These are phyloP conservation scores for Orchestia grillus DNA, from an alignment of 1,140 invertebrate species.

Conservation along the genomic window DNA sequence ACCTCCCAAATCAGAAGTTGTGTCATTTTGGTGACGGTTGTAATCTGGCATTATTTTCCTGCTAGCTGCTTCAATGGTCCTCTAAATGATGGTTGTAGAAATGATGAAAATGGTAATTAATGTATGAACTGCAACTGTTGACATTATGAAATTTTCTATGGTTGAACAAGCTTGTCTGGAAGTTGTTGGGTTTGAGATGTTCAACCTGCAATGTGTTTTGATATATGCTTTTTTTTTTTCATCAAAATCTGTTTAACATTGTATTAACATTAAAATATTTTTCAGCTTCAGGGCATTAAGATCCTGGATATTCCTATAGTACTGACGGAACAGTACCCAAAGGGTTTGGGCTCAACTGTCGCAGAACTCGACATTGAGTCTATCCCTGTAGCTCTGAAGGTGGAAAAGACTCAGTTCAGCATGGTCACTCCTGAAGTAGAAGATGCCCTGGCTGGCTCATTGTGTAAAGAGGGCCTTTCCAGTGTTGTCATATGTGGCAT, in stretches of 20 bases:
- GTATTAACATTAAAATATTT: background rate
- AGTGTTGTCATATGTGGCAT: constrained; percentile 86
- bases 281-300: constrained; percentile 79
- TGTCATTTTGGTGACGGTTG: no score
- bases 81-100: no score
- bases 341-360: constrained; percentile 84
- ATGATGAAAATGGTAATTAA: no score
- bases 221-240: background rate
- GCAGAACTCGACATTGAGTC: constrained; percentile 80
- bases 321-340: constrained; percentile 85
- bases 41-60: no score
- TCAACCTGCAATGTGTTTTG: no score
- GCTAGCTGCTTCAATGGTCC: no score
- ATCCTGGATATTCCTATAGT: constrained; percentile 84
- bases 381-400: constrained; percentile 73
- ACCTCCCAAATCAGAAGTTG: no score
- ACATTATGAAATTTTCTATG: no score
- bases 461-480: constrained; percentile 74
- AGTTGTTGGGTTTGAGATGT: no score
- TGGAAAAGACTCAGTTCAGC: constrained; percentile 86
- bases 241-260: background rate
- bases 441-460: constrained; percentile 72
- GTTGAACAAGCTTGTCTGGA: no score
- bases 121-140: no score
- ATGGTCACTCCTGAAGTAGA: constrained; percentile 85